Base-by-base conservation (phyloP, 2,888 invertebrate genomes). In the Mythimna lalbum region DNA sequence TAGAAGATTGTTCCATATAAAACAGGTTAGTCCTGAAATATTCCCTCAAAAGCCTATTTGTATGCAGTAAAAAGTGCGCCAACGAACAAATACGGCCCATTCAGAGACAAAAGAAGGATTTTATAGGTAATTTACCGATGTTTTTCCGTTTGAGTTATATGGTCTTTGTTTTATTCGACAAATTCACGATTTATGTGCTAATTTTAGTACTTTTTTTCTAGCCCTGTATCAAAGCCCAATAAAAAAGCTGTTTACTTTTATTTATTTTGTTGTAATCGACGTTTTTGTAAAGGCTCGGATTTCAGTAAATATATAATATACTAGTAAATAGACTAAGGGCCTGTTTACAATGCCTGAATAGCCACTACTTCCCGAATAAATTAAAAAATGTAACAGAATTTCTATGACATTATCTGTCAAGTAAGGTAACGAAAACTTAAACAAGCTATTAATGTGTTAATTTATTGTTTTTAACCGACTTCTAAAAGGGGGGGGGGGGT, bases 71-170 rank as follows among this genome's bases (percentile, higher is more conserved):
- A 83, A 84, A 77, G 62, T 80, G 43, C 53, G 59, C 55, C 74
- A 62, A 62, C 60, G 66, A 62, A 76, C 68, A 83, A 83, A 83
- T 64, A 71, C 57, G 60, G 55, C 64, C 64, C 62, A 57, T 78
- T 73, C 64, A 69, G 53, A 76, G 66, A 81, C 73, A 83, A 84
- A 78, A 66, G 62, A 55, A 81, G 73, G 68, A 57, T 86, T 83
- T 86, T 83, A 84, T 86, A 70, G 65, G 84, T 78, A 74, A 83
- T 84, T 84, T 81, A 86, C 71, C 70, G 66, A 71, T 85, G 82
- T 78, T 83, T 83, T 77, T 63, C 47, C 69, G 47, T 80, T 81
- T 68, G 65, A 81, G 69, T 85, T 80, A 77, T 83, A 85, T 66
- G 56, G 86, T 69, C 50, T 78, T 70, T 86, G 61, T 83, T 85